phyloP scores from a whole-genome alignment of 1,140 invertebrate genomes.

The Trichomalopsis sarcophagae region DNA sequence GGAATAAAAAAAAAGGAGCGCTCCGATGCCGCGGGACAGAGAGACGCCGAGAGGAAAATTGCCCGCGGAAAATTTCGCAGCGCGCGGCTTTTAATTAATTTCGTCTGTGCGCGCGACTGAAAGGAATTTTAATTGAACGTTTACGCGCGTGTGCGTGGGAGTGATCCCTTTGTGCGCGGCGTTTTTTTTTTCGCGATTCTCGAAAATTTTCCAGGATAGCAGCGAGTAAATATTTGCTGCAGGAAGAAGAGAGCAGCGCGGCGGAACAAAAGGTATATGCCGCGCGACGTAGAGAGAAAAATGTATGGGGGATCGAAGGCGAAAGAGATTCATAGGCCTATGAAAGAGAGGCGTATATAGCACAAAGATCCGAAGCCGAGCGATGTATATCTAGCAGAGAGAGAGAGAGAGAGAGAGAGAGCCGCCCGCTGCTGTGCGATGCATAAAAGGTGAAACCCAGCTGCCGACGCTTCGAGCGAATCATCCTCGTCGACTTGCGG shows the following conservation, averaged over 20 bases:
- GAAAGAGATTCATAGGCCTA: neutral
- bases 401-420: neutral
- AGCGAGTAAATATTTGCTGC: no score
- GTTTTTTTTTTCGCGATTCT: no score
- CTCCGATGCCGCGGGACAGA: neutral
- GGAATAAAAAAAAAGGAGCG: slow-evolving; percentile 29
- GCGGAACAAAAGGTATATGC: neutral
- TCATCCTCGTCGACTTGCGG: neutral
- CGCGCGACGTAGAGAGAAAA: neutral
- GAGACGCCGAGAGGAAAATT: slow-evolving; percentile 12
- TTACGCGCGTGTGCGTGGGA: no score
- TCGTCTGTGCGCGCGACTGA: neutral
- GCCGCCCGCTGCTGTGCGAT: neutral
- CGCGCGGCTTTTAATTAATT: slow-evolving; percentile 35
- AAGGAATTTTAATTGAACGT: neutral
- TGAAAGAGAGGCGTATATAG: neutral
- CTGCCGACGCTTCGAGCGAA: neutral
- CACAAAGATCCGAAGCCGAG: neutral
- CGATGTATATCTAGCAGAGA: neutral
- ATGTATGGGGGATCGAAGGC: neutral
- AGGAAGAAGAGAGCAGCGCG: neutral
- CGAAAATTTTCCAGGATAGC: no score
- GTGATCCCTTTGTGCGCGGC: neutral
- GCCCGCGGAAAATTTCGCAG: neutral
- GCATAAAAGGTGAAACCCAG: slow-evolving; percentile 3